Conservation (phyloP, 2,797 vertebrate genomes). For the Lagorchestes hirsutus region DNA sequence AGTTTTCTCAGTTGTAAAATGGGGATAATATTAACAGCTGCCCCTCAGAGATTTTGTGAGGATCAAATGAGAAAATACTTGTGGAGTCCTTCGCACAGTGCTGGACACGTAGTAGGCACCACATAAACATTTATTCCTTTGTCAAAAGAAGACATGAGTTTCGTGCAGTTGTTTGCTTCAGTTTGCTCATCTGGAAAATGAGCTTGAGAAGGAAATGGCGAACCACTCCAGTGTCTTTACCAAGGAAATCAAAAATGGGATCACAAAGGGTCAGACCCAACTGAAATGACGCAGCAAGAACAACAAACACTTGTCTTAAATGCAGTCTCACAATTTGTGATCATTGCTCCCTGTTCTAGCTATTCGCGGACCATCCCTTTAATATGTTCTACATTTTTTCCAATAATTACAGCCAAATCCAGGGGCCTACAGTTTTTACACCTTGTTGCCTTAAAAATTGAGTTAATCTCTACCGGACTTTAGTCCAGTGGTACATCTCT, state of each 20-base stretch:
- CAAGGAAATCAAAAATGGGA: not conserved
- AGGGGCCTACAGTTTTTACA: not conserved
- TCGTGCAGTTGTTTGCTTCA: not conserved
- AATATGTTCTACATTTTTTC: not conserved
- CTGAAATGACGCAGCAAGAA: not conserved
- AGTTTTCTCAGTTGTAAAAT: not conserved
- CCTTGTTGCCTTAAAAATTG: not conserved
- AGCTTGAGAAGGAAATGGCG: not conserved
- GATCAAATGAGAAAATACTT: not conserved
- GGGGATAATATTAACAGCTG: not conserved
- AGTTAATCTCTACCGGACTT: not conserved
- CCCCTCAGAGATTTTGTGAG: not conserved
- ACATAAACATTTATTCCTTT: not conserved
- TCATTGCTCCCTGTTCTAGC: not conserved
- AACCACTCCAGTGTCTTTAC: not conserved
- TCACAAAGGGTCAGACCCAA: not conserved
- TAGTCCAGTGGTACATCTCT: not conserved
- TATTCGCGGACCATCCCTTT: not conserved
- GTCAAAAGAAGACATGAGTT: not conserved
- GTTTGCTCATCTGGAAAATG: not conserved
- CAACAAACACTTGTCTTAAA: not conserved
- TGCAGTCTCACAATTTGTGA: not conserved
- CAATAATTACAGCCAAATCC: not conserved
- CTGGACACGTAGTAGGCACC: rapidly evolving
- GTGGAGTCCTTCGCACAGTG: not conserved